These are phyloP conservation scores for Abrostola triplasia DNA, from an alignment of 2,888 invertebrate genomes.

Conservation along the genomic window DNA sequence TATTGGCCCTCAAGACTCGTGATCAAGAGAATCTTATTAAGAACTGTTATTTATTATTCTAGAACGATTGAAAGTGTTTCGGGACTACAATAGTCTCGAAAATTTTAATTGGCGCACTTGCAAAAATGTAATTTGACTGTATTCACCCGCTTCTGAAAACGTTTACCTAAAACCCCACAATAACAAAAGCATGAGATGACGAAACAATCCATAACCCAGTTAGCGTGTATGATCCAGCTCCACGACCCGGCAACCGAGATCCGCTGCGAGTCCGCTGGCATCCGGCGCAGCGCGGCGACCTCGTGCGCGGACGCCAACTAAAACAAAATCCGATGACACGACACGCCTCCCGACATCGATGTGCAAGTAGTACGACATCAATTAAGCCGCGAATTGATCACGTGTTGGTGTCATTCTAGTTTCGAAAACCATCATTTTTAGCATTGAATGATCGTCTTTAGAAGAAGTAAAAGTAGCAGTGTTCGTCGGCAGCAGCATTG, in stretches of 20 bases:
- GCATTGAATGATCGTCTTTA: too few species aligned
- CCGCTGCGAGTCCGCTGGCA: conserved; percentile 54
- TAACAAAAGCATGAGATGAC: conserved; percentile 22
- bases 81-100: too few species aligned
- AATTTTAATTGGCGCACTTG: too few species aligned
- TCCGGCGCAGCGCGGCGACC: conserved; percentile 54
- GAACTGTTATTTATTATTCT: too few species aligned
- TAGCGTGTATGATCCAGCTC: conserved; percentile 38
- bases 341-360: conserved; percentile 54
- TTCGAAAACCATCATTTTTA: neutral
- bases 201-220: conserved; percentile 44
- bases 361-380: conserved; percentile 28
- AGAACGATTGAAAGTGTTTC: too few species aligned
- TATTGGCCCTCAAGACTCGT: neutral
- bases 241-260: conserved; percentile 48
- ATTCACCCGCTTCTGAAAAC: neutral
- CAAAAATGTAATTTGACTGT: too few species aligned
- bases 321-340: conserved; percentile 63
- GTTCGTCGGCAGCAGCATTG: neutral
- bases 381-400: conserved; percentile 24
- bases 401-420: conserved; percentile 24
- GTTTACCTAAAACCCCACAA: conserved; percentile 1
- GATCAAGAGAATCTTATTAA: neutral
- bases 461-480: too few species aligned
- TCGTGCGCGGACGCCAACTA: conserved; percentile 66